Percentiles rank a stretch among this genome's conserved stretches.
Evolutionary conservation across 2,797 vertebrate species (phyloP).

Genomic region (Chromis chromis): DNA sequence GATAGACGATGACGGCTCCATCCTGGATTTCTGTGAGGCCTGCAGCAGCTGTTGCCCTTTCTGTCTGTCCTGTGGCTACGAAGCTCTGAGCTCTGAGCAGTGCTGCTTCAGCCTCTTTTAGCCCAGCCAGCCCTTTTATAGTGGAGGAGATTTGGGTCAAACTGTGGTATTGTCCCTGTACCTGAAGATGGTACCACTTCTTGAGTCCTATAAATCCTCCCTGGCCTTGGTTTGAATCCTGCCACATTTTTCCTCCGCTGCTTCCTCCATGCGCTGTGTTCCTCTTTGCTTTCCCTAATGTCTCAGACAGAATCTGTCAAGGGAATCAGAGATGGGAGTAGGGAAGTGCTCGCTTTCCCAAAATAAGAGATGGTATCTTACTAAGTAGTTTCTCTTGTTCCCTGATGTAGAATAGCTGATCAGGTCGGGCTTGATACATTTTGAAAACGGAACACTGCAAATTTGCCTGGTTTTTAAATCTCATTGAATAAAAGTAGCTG

Average conservation of each 20-base stretch:
- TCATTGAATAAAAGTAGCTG: conserved; percentile 32
- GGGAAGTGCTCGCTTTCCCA: conserved; percentile 57
- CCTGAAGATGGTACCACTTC: conserved; percentile 13
- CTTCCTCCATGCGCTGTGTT: conserved; percentile 33
- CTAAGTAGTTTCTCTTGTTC: conserved; percentile 80
- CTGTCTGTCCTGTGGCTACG: conserved; percentile 41
- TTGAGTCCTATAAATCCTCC: conserved; percentile 21
- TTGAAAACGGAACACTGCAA: conserved; percentile 60
- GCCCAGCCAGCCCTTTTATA: background rate
- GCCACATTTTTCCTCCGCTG: conserved; percentile 16
- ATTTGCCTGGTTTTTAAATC: conserved; percentile 49
- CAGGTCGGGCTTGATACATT: conserved; percentile 56
- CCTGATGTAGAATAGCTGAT: conserved; percentile 68
- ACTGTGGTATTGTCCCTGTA: background rate
- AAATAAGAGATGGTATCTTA: conserved; percentile 71
- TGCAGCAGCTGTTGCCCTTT: conserved; percentile 67
- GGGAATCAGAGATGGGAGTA: conserved; percentile 30
- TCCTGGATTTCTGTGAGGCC: conserved; percentile 69
- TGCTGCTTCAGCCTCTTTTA: conserved; percentile 24
- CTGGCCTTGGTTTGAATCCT: conserved; percentile 29
- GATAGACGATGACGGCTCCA: conserved; percentile 71
- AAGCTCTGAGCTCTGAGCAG: conserved; percentile 17
- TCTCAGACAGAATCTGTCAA: conserved; percentile 57
- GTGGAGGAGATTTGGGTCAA: conserved; percentile 10
- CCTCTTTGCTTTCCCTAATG: conserved; percentile 43